phyloP scores from a whole-genome alignment of 2,113 vertebrate genomes.

The Channa maculata region DNA sequence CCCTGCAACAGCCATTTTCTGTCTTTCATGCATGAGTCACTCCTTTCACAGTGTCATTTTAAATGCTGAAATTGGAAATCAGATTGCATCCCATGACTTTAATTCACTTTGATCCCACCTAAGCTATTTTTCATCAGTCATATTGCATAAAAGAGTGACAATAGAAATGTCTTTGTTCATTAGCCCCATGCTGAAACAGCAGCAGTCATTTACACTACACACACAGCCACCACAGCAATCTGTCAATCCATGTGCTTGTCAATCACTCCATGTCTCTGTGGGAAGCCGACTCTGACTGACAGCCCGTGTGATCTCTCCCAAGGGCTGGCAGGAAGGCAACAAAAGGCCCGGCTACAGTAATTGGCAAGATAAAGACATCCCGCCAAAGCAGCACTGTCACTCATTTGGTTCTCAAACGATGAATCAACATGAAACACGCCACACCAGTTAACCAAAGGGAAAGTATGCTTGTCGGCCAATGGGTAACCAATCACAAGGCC shows the following conservation, averaged over 20 bases:
- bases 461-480: constrained; percentile 58
- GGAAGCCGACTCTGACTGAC: constrained; percentile 76
- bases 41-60: constrained; percentile 38
- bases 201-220: constrained; percentile 78
- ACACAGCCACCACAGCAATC: constrained; percentile 60
- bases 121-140: constrained; percentile 62
- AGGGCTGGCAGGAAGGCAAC: constrained; percentile 74
- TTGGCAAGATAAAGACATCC: constrained; percentile 80
- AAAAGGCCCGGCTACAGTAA: constrained; percentile 75
- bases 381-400: constrained; percentile 73
- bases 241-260: constrained; percentile 76
- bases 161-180: constrained; percentile 74
- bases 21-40: constrained; percentile 45
- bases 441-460: constrained; percentile 67
- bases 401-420: constrained; percentile 61
- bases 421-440: constrained; percentile 74
- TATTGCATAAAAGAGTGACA: constrained; percentile 58
- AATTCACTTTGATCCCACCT: constrained; percentile 60
- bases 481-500: constrained; percentile 61
- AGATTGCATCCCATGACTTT: constrained; percentile 33
- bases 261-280: constrained; percentile 69
- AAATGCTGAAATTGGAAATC: constrained; percentile 50
- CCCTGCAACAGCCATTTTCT: constrained; percentile 28
- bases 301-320: constrained; percentile 80
- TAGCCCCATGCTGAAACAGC: constrained; percentile 73